phyloP scores from a whole-genome alignment of 2,888 invertebrate species.

The Brachyptera putata region DNA sequence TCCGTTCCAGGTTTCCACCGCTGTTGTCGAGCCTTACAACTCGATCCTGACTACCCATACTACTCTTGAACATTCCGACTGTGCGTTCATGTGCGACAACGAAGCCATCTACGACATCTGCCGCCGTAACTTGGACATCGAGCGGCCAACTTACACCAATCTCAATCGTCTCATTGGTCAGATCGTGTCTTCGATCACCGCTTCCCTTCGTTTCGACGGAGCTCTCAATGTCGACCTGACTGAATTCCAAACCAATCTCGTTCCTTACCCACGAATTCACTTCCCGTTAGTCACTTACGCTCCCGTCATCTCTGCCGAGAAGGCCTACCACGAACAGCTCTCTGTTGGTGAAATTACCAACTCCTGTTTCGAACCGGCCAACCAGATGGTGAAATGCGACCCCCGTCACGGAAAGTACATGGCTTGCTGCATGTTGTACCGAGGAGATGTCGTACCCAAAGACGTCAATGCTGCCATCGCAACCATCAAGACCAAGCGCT shows the following conservation, averaged over 20 bases:
- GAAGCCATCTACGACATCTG: slow-evolving; percentile 55
- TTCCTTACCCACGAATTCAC: slow-evolving; percentile 62
- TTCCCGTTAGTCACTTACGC: slow-evolving; percentile 54
- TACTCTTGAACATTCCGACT: slow-evolving; percentile 58
- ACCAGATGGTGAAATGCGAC: slow-evolving; percentile 45
- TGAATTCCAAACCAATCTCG: slow-evolving; percentile 57
- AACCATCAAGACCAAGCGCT: slow-evolving; percentile 35
- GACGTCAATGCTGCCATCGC: slow-evolving; percentile 39
- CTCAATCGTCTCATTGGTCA: slow-evolving; percentile 59
- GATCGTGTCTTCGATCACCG: slow-evolving; percentile 55
- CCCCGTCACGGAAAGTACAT: slow-evolving; percentile 44
- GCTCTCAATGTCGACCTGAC: slow-evolving; percentile 59
- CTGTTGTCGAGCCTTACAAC: slow-evolving; percentile 55
- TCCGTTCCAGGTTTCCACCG: slow-evolving; percentile 39
- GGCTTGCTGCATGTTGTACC: slow-evolving; percentile 39
- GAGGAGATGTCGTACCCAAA: slow-evolving; percentile 44
- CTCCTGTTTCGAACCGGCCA: slow-evolving; percentile 52
- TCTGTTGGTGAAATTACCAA: slow-evolving; percentile 50
- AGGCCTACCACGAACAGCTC: slow-evolving; percentile 49
- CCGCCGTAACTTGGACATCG: slow-evolving; percentile 54
- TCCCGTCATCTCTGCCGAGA: slow-evolving; percentile 49
- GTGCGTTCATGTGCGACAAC: slow-evolving; percentile 57
- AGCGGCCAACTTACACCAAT: slow-evolving; percentile 57
- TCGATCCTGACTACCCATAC: slow-evolving; percentile 57
- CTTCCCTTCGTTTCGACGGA: slow-evolving; percentile 57